A percentile compares a stretch with the other conserved stretches of the same genome.
These are phyloP conservation scores for Parnassius glacialis DNA, from an alignment of 2,888 invertebrate species.

Conservation along the genomic window DNA sequence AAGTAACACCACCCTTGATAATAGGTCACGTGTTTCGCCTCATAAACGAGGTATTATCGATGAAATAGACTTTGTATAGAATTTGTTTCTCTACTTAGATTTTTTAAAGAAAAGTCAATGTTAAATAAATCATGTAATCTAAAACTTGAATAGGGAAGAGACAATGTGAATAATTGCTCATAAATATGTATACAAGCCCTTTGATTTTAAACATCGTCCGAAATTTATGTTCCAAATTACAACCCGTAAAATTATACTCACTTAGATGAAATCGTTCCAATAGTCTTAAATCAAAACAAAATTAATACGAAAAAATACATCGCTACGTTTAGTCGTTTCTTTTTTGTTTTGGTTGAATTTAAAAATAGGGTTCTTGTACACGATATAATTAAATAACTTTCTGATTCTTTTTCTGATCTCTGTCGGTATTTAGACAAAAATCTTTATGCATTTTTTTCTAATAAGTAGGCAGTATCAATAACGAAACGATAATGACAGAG, in stretches of 20 bases:
- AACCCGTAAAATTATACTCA: slow-evolving; percentile 45
- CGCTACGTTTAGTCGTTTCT: slow-evolving; percentile 1
- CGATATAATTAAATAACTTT: too few relatives aligned
- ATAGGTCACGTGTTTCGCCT: too few relatives aligned
- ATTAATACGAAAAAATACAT: slow-evolving; percentile 32
- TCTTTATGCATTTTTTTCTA: too few relatives aligned
- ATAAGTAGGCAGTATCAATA: neutral
- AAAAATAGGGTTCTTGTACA: neutral
- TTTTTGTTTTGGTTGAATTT: neutral
- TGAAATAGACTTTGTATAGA: too few relatives aligned
- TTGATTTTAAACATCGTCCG: slow-evolving; percentile 44
- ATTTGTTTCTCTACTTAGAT: too few relatives aligned
- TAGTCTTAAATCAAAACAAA: slow-evolving; percentile 41
- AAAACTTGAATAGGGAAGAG: slow-evolving; percentile 30
- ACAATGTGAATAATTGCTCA: slow-evolving; percentile 37
- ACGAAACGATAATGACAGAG: neutral
- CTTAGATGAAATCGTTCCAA: slow-evolving; percentile 42
- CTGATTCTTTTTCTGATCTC: neutral
- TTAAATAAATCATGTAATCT: neutral
- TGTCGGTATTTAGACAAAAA: too few relatives aligned
- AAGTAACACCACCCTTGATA: too few relatives aligned
- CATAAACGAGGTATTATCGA: too few relatives aligned
- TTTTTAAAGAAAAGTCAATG: too few relatives aligned
- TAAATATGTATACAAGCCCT: slow-evolving; percentile 41
- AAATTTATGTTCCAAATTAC: slow-evolving; percentile 51